phyloP scores from a whole-genome alignment of 1,140 invertebrate genomes.

The Drosophila yakuba region DNA sequence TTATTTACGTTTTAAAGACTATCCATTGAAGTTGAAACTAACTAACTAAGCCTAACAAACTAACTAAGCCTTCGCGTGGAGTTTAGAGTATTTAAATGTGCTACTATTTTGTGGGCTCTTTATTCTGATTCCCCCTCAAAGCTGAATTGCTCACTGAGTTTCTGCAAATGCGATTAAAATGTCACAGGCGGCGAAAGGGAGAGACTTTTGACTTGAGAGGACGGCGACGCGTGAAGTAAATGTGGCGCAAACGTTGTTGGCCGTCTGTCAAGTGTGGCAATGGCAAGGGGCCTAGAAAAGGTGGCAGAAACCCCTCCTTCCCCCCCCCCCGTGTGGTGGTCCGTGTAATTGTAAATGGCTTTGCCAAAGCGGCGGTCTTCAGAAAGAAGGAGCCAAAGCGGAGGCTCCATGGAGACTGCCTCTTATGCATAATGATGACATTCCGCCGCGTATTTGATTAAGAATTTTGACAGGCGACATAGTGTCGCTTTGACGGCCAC shows the following conservation, averaged over 20 bases:
- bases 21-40: neutral
- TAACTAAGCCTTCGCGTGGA: neutral
- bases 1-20: neutral
- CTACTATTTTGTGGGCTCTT: neutral
- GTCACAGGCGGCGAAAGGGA: conserved; percentile 59
- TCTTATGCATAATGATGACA: conserved; percentile 81
- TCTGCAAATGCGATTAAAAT: conserved; percentile 85
- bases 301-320: conserved; percentile 1
- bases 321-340: no score
- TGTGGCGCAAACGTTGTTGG: conserved; percentile 81
- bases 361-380: conserved; percentile 53
- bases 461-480: conserved; percentile 84
- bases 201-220: conserved; percentile 32
- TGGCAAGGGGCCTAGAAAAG: conserved; percentile 38
- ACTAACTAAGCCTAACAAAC: neutral
- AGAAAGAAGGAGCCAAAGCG: conserved; percentile 33
- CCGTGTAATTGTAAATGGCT: conserved; percentile 72
- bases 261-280: conserved; percentile 69
- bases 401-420: conserved; percentile 31
- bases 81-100: conserved; percentile 21
- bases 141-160: conserved; percentile 83
- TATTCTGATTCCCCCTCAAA: conserved; percentile 1
- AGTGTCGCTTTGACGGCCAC: conserved; percentile 82
- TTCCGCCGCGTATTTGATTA: conserved; percentile 83
- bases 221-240: conserved; percentile 81